These are phyloP conservation scores for Drosophila tanythrix DNA, from an alignment of 2,888 invertebrate species.

Conservation along the genomic window DNA sequence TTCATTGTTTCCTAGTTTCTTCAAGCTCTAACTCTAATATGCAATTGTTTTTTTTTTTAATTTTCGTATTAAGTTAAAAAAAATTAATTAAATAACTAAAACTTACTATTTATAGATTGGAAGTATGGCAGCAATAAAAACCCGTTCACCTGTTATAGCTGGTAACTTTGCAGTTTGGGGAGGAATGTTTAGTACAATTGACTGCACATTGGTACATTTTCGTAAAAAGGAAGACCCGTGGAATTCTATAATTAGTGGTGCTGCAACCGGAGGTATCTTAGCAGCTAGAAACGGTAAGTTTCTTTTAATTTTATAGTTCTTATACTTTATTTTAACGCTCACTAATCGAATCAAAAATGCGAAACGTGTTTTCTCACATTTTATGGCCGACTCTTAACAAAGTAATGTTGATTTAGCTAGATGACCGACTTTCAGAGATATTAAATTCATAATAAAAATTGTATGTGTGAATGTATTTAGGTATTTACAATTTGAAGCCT, in stretches of 20 bases:
- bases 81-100: background rate
- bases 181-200: conserved; percentile 98
- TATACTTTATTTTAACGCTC: background rate
- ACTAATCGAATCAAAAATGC: background rate
- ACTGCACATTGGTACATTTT: conserved; percentile 97
- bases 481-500: background rate
- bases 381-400: background rate
- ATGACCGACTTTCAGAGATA: background rate
- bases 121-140: conserved; percentile 91
- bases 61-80: background rate
- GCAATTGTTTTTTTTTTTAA: background rate
- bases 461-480: background rate
- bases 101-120: conserved; percentile 86
- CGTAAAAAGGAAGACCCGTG: conserved; percentile 99
- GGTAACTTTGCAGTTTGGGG: conserved; percentile 99
- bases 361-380: background rate
- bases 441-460: background rate
- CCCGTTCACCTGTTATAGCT: conserved; percentile 96
- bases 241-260: conserved; percentile 98
- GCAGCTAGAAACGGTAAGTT: conserved; percentile 95
- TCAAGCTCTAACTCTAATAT: background rate
- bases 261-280: conserved; percentile 97
- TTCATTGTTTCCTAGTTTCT: background rate
- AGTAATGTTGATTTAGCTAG: background rate
- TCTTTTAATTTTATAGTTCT: background rate